These are phyloP conservation scores for Oriolus oriolus DNA, from an alignment of 2,113 vertebrate genomes.

Conservation along the genomic window DNA sequence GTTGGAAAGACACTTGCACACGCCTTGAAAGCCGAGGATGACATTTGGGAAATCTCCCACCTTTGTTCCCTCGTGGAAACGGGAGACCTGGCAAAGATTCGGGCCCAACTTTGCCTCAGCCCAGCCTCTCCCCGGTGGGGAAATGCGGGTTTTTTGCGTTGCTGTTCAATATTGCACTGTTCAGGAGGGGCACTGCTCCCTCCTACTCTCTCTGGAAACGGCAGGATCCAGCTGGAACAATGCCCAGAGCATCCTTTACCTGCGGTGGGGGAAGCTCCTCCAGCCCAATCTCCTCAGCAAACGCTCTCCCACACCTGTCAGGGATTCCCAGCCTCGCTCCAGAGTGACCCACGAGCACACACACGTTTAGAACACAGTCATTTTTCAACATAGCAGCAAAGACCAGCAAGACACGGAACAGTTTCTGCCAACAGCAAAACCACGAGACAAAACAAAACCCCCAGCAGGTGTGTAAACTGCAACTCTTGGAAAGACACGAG, in stretches of 20 bases:
- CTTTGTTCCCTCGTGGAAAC: background rate
- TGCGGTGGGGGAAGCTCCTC: background rate
- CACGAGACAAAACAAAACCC: background rate
- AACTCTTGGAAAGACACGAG: background rate
- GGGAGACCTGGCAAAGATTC: background rate
- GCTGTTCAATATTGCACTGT: background rate
- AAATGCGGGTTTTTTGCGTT: background rate
- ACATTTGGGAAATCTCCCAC: background rate
- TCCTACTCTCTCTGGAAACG: background rate
- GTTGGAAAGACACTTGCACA: background rate
- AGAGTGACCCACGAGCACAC: background rate
- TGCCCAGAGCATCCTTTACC: background rate
- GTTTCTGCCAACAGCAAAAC: conserved; percentile 31
- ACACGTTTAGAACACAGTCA: background rate
- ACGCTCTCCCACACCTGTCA: background rate
- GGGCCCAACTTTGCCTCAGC: background rate
- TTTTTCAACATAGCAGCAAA: conserved; percentile 43
- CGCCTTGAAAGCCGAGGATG: background rate
- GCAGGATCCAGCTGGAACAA: background rate
- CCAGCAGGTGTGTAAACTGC: background rate
- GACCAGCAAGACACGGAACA: conserved; percentile 33
- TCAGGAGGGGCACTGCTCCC: background rate
- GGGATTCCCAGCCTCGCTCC: background rate
- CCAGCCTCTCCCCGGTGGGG: background rate
- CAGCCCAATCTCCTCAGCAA: background rate